Base-by-base conservation (phyloP, 2,113 vertebrate genomes). In the Tetraodon nigroviridis region DNA sequence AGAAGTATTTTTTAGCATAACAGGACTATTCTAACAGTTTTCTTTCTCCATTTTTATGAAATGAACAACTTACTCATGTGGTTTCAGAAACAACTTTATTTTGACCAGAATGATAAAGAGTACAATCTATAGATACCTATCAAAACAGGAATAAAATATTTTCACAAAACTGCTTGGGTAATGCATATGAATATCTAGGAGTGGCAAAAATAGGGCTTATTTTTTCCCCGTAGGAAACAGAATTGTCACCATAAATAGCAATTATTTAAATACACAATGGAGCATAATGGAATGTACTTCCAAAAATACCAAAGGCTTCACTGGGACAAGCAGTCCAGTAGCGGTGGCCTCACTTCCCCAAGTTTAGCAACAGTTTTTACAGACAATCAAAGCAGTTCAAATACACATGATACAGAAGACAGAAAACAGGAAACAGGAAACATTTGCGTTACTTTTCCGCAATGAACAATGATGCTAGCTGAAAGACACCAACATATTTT, bases 71-170 rank as follows among this genome's bases (percentile, higher is more conserved):
- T 11, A 47, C 7, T 17, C 1, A 4, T 56, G 3, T 20, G 21
- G 21, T 64, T 67, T 4, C 50, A 71, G 61, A 58, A 61, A 37
- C 29, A 80, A 52, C 67, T 86, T 86, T 84, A 84, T 84, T 87
- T 20, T 12, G 12, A 67, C 41, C 69, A 75, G 46, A 56, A 52
- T 52, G 51, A 47, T 22, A 42, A 41, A 73, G 62, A 49, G 2
- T 56, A 68, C 61, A 48, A 16, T 45, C 60, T 64, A 24, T 44
- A 21, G 6, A 37, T 45, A 55, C 22, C 29, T 37, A 69, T 49
- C 44, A 56, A 69, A 61, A 79, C 61, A 65, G 41, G 5, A 58
- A 62, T 55, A 77, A 42, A 7, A 13, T 41, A 20, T 41, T 37
- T 32, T 42, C 45, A 27, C 24, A 27, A 27, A 27, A 27, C 24